phyloP scores from a whole-genome alignment of 2,113 vertebrate species.

The Morone saxatilis region DNA sequence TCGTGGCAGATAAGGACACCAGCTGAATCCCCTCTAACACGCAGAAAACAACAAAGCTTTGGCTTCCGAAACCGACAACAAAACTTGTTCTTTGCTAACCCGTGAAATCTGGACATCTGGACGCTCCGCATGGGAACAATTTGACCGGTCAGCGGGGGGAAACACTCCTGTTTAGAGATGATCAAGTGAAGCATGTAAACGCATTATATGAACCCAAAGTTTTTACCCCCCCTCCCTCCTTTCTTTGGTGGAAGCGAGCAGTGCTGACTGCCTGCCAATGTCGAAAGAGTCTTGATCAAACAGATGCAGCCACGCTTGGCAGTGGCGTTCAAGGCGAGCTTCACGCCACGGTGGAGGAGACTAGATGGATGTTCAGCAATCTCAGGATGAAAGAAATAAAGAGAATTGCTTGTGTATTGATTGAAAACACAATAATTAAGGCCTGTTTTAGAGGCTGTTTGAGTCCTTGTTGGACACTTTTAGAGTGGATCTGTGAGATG shows the following conservation, averaged over 20 bases:
- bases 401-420: neutral
- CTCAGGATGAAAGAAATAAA: constrained; percentile 9
- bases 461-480: constrained; percentile 3
- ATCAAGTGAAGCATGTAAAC: constrained; percentile 69
- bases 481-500: neutral
- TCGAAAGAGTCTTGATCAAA: constrained; percentile 58
- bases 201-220: constrained; percentile 58
- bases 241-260: constrained; percentile 7
- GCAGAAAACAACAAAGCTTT: constrained; percentile 41
- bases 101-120: constrained; percentile 44
- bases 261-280: constrained; percentile 51
- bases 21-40: constrained; percentile 31
- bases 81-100: constrained; percentile 35
- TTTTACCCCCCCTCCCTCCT: neutral
- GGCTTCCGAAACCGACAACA: constrained; percentile 29
- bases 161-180: constrained; percentile 41
- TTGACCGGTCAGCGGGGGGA: constrained; percentile 44
- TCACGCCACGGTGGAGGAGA: constrained; percentile 39
- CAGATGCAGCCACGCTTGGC: constrained; percentile 60
- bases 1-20: constrained; percentile 59
- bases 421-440: neutral
- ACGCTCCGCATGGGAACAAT: constrained; percentile 57
- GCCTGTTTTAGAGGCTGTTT: neutral
- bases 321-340: constrained; percentile 31
- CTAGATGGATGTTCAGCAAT: constrained; percentile 12